Base-by-base conservation (phyloP, 2,113 vertebrate genomes). In the Ivindomyrus marchei region DNA sequence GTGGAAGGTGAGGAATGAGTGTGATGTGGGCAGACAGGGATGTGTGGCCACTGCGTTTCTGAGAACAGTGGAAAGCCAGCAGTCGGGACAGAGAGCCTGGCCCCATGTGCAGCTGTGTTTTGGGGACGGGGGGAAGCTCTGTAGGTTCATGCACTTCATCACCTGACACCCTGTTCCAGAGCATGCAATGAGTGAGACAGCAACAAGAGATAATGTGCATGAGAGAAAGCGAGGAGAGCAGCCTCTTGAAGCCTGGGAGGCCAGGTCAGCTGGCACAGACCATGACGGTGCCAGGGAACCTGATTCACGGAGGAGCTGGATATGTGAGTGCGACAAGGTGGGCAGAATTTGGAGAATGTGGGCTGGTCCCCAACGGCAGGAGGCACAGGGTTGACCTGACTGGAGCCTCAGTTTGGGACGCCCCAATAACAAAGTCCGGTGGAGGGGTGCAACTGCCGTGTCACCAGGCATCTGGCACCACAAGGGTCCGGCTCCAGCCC, bases 1-100 rank as follows among this genome's bases (percentile, higher is more conserved):
- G 95, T 94, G 94, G 95, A 95, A 95, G 95, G 94, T 94, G 94
- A 95, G 94, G 94, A 95, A 95, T 94, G 93, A 95, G 92, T 94
- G 94, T 91, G 93, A 94, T 95, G 90, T 90, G 91, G 90, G 62
- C 92, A 91, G 93, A 88, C 90, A 88, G 90, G 89, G 88, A 90
- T 90, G 87, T 90, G 36, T 27, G 50, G 7, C 6, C 83, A 27
- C n/a, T 74, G 42, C 50, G 84, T 89, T 88, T 91, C 90, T 93
- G 91, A 91, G 85, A n/a, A 3, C 62, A 49, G 27, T 83, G 45
- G 21, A 27, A 45, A n/a, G 50, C 27, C 47, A 5, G 7, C 21
- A 31, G 13, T 62, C 9, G 31, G 50, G 52, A 91, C 91, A 91
- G 92, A 45, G 77, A 42, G 77, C 36, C 92, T 92, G 88, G 94